phyloP scores from a whole-genome alignment of 2,888 invertebrate genomes.

The Crocallis elinguaria region DNA sequence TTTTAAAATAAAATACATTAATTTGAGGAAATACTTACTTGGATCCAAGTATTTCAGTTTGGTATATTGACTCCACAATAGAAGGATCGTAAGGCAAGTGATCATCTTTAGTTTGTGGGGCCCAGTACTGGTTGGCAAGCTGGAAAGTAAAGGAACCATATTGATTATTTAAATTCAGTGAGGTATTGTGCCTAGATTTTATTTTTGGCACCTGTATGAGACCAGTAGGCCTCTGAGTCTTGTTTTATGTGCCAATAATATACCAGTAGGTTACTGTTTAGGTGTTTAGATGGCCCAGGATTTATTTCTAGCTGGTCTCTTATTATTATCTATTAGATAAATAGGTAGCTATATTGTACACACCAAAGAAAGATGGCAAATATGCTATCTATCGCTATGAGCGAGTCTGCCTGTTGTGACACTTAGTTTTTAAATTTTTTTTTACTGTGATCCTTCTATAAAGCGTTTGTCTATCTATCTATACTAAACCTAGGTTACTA shows the following conservation, averaged over 20 bases:
- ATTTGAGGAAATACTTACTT: constrained; percentile 83
- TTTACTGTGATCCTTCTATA: no score
- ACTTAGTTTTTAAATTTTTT: no score
- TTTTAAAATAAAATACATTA: constrained; percentile 4
- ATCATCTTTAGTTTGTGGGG: constrained; percentile 90
- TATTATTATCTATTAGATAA: background rate
- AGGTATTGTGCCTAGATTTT: constrained; percentile 75
- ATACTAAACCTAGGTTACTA: no score
- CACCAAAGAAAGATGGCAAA: no score
- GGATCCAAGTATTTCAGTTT: constrained; percentile 93
- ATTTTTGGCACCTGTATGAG: constrained; percentile 41
- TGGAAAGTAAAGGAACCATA: constrained; percentile 79
- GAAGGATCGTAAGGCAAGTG: constrained; percentile 90
- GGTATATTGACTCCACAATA: constrained; percentile 95
- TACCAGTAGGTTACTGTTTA: constrained; percentile 8
- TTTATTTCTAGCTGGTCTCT: constrained; percentile 1
- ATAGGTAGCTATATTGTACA: background rate
- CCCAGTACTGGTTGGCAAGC: constrained; percentile 97
- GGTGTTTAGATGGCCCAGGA: constrained; percentile 16
- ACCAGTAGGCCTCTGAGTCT: constrained; percentile 68
- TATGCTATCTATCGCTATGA: no score
- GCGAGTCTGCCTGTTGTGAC: no score
- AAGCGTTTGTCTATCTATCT: no score
- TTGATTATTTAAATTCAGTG: constrained; percentile 72
- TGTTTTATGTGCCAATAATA: background rate